Conservation (phyloP, 2,113 vertebrate genomes). For the Acanthisitta chloris region DNA sequence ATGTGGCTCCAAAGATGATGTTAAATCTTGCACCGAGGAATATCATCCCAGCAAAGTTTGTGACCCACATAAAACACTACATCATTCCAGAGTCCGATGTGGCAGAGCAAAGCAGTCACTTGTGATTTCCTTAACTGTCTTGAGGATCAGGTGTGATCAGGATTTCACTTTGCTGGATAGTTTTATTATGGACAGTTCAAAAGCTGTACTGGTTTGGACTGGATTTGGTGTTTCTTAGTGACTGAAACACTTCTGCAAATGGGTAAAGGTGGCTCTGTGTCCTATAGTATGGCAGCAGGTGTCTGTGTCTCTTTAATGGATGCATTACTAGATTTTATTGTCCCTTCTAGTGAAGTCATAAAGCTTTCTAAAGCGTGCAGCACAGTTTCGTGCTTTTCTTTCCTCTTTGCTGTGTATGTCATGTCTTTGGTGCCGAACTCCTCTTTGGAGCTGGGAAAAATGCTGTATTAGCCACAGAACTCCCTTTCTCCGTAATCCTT, state of each 20-base stretch:
- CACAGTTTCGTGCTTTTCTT: fast-evolving
- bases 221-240: not conserved
- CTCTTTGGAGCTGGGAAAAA: not conserved
- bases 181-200: not conserved
- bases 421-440: not conserved
- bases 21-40: not conserved
- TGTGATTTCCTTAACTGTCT: not conserved
- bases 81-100: not conserved
- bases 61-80: not conserved
- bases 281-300: not conserved
- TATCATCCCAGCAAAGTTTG: not conserved
- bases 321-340: not conserved
- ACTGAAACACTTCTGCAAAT: fast-evolving
- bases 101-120: not conserved
- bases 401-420: fast-evolving
- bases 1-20: not conserved
- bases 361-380: not conserved
- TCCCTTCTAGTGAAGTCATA: not conserved
- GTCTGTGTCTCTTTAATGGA: not conserved
- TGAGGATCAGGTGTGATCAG: fast-evolving
- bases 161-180: not conserved
- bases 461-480: fast-evolving
- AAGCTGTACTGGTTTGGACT: not conserved
- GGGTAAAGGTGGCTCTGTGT: not conserved
- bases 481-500: not conserved